Evolutionary conservation across 2,888 invertebrate species (phyloP).

Genomic region (Drosophila sordidapex): DNA sequence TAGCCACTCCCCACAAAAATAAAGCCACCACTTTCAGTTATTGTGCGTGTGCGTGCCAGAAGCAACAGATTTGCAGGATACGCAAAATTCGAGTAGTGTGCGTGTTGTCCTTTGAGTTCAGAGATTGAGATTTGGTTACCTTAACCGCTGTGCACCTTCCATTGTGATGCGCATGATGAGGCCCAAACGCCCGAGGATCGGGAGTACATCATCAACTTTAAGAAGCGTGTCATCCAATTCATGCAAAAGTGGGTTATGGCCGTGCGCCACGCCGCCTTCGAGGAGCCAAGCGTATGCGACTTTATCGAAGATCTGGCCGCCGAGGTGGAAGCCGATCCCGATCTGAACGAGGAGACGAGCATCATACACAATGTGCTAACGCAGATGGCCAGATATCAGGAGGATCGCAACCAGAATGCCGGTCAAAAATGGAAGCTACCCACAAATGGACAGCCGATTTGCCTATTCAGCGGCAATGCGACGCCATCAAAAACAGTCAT

Average conservation of each 20-base stretch:
- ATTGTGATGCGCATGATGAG: slow-evolving; percentile 85
- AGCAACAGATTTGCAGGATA: slow-evolving; percentile 17
- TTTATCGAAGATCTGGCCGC: slow-evolving; percentile 91
- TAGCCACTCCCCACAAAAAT: neutral
- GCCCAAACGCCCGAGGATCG: slow-evolving; percentile 87
- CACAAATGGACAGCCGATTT: slow-evolving; percentile 89
- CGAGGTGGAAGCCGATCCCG: slow-evolving; percentile 89
- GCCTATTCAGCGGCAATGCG: slow-evolving; percentile 87
- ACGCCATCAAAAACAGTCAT: slow-evolving; percentile 87
- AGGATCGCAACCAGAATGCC: slow-evolving; percentile 87
- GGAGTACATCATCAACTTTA: slow-evolving; percentile 89
- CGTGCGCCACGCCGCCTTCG: slow-evolving; percentile 90
- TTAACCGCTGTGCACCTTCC: slow-evolving; percentile 86
- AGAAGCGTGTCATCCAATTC: slow-evolving; percentile 91
- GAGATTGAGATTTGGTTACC: slow-evolving; percentile 66
- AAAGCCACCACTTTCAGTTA: neutral
- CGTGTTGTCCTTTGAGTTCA: neutral
- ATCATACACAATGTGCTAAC: slow-evolving; percentile 89
- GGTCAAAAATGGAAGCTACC: slow-evolving; percentile 90
- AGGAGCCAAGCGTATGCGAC: slow-evolving; percentile 89
- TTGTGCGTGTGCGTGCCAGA: slow-evolving; percentile 37
- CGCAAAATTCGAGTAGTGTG: neutral
- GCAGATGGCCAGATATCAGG: slow-evolving; percentile 87
- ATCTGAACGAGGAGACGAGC: slow-evolving; percentile 88
- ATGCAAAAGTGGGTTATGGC: slow-evolving; percentile 91